Percentiles rank a stretch among this genome's conserved stretches.
Evolutionary conservation across 2,113 vertebrate species (phyloP).

Genomic region (Loxodonta africana): DNA sequence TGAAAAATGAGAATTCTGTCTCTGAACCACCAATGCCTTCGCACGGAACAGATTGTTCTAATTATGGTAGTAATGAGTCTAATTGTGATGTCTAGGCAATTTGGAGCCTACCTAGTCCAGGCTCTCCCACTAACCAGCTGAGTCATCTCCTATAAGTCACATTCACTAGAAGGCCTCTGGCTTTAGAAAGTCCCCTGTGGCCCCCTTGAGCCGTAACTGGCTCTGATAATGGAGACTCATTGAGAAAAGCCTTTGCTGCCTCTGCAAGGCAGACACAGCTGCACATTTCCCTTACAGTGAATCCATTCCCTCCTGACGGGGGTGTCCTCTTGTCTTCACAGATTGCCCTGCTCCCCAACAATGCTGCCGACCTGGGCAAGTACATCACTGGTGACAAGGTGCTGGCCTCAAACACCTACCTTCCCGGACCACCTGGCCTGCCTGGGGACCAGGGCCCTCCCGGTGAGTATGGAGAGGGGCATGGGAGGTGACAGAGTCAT

Average conservation of each 20-base stretch:
- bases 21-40: too few relatives aligned
- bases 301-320: background rate
- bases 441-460: slow-evolving; percentile 93
- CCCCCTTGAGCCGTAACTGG: background rate
- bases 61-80: background rate
- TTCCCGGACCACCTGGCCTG: slow-evolving; percentile 93
- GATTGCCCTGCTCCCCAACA: slow-evolving; percentile 95
- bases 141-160: background rate
- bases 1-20: too few relatives aligned
- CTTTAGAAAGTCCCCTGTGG: background rate
- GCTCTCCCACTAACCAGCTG: background rate
- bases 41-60: background rate
- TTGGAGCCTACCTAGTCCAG: background rate
- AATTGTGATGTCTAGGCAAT: accelerated
- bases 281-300: background rate
- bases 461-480: slow-evolving; percentile 88
- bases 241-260: accelerated
- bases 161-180: background rate
- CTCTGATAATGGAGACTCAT: accelerated
- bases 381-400: slow-evolving; percentile 94
- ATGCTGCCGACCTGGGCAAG: slow-evolving; percentile 92
- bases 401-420: slow-evolving; percentile 91
- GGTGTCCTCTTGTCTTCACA: slow-evolving; percentile 80
- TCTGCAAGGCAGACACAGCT: background rate
- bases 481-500: background rate